Base-by-base conservation (phyloP, 1,140 invertebrate species). In the Danaus melanippus region DNA sequence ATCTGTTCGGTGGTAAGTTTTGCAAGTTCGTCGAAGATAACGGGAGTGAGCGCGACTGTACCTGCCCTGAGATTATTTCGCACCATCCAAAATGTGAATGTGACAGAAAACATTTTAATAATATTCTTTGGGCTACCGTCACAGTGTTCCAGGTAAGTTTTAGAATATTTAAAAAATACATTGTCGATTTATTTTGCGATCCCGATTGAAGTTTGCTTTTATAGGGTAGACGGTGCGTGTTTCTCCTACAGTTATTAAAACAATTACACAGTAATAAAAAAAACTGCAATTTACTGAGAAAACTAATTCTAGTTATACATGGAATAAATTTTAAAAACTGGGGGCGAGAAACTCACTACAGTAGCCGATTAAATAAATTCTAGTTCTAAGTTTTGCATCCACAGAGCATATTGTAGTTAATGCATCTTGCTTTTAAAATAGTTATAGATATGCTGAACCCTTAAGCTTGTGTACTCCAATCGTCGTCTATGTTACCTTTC, bases 1-100 rank as follows among this genome's bases (percentile, higher is more conserved):
- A 97, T 91, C 94, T 98, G 89, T 98, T 98, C 92, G 96, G 96
- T 88, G 96, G 96, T 94, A 97, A 97, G 93, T 98, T 98, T 96
- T 98, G 97, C 94, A 97, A 96, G 92, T 94, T 93, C 91, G 91
- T 92, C 86, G 94, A 97, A 88, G 93, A 94, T 88, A 92, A 92
- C 88, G 92, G 92, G 84, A 92, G 94, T 87, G 92, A 92, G 88
- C 91, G 92, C 77, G 92, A 93, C 88, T 99, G 97, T 90, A 94
- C 92, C 84, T 98, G 96, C 91, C 90, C 92, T 78, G 96, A 97
- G 89, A 93, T 96, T 84, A 90, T 94, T 84, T 92, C 92, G 83
- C 91, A 92, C 81, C 91, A 95, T 88, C 91, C 93, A 79, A 90
- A 93, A 88, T 98, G 96, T 90, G 92, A 94, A 87, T 97, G 96